Conservation (phyloP, 2,797 vertebrate genomes). For the Poeciliopsis infans region DNA sequence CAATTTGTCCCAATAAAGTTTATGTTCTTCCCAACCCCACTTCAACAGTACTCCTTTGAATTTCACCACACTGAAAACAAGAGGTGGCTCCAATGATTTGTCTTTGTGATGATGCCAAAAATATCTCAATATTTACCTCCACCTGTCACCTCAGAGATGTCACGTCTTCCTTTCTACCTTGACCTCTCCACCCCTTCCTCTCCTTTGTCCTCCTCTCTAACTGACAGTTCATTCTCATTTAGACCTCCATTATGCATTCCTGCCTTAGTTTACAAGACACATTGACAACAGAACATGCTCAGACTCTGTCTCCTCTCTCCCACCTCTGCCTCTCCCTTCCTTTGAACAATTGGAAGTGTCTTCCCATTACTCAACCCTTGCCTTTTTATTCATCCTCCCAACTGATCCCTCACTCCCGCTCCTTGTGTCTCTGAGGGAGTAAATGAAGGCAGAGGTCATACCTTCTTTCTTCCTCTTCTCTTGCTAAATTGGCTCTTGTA, state of each 20-base stretch:
- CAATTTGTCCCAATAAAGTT: constrained; percentile 20
- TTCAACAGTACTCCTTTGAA: constrained; percentile 53
- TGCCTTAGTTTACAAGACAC: constrained; percentile 78
- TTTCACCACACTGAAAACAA: constrained; percentile 75
- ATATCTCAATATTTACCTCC: constrained; percentile 41
- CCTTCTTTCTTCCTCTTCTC: constrained; percentile 76
- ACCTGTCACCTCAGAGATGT: constrained; percentile 51
- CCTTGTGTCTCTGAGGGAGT: constrained; percentile 74
- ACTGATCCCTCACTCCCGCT: constrained; percentile 70
- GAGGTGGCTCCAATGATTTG: constrained; percentile 65
- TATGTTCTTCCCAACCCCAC: constrained; percentile 20
- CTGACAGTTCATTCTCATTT: constrained; percentile 81
- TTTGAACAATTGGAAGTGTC: constrained; percentile 75
- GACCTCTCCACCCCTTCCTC: constrained; percentile 60
- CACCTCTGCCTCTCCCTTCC: constrained; percentile 58
- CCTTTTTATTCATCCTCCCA: constrained; percentile 65
- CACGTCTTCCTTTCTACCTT: constrained; percentile 48
- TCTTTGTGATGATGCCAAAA: constrained; percentile 17
- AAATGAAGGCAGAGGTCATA: constrained; percentile 80
- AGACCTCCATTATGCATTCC: constrained; percentile 77
- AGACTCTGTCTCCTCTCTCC: constrained; percentile 50
- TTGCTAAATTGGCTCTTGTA: constrained; percentile 83
- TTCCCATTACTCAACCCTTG: constrained; percentile 77
- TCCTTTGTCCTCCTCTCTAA: constrained; percentile 55
- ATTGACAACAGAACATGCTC: constrained; percentile 75